Conservation (phyloP, 2,888 invertebrate genomes). For the Luperina testacea region DNA sequence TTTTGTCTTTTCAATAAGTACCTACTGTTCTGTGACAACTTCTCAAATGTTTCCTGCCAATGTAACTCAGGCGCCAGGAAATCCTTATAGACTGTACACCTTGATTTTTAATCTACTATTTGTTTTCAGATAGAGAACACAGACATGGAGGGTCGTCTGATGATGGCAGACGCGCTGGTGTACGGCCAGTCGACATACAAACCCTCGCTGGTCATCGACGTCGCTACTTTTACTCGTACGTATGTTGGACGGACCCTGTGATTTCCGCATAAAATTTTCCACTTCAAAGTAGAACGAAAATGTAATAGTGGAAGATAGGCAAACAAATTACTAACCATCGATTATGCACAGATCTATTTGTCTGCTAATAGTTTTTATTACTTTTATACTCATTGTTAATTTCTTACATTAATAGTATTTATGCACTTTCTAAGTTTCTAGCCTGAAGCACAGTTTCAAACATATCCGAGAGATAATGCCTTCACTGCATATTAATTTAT, state of each 20-base stretch:
- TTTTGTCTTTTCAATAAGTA: background rate
- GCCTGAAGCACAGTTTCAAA: background rate
- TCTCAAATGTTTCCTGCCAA: background rate
- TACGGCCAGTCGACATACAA: conserved; percentile 92
- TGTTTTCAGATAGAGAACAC: conserved; percentile 92
- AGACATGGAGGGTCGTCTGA: conserved; percentile 94
- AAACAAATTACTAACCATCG: background rate
- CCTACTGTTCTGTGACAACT: background rate
- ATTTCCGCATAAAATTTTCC: background rate
- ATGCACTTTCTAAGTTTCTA: background rate
- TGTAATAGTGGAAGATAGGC: background rate
- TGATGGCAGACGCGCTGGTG: conserved; percentile 95
- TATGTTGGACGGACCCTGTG: background rate
- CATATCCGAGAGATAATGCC: too few relatives aligned
- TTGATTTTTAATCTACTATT: background rate
- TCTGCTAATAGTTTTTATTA: too few relatives aligned
- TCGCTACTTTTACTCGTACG: conserved; percentile 92
- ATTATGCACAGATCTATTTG: background rate
- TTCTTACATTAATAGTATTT: background rate
- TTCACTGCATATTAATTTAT: too few relatives aligned
- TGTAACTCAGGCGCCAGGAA: background rate
- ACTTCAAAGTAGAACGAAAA: background rate
- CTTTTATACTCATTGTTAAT: background rate
- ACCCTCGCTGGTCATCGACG: conserved; percentile 92
- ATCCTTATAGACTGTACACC: background rate